phyloP scores from a whole-genome alignment of 2,888 invertebrate genomes.

The Caenorhabditis sp. region DNA sequence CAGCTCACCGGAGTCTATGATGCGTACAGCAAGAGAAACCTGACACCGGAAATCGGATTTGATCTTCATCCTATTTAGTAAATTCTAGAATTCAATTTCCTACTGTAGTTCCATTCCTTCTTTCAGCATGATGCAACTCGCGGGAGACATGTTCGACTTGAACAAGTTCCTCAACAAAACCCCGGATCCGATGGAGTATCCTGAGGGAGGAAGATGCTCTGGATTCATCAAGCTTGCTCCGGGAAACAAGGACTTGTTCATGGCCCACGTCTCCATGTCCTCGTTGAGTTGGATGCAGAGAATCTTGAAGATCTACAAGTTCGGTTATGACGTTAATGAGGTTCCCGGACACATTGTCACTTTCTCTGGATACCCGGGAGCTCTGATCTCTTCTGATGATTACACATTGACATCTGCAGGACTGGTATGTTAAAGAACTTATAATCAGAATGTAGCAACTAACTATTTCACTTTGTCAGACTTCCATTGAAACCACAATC shows the following conservation, averaged over 20 bases:
- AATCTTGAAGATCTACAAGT: slow-evolving; percentile 85
- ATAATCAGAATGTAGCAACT: too few relatives aligned
- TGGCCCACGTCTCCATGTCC: slow-evolving; percentile 81
- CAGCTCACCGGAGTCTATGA: slow-evolving; percentile 81
- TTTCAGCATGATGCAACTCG: slow-evolving; percentile 80
- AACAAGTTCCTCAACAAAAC: slow-evolving; percentile 80
- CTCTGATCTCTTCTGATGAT: slow-evolving; percentile 82
- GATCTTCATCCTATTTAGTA: slow-evolving; percentile 77
- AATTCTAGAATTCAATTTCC: slow-evolving; percentile 19
- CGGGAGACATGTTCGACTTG: slow-evolving; percentile 81
- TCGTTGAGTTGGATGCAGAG: slow-evolving; percentile 82
- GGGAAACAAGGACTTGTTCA: slow-evolving; percentile 78
- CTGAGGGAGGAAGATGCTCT: slow-evolving; percentile 78
- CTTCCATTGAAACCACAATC: slow-evolving; percentile 90
- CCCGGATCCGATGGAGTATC: slow-evolving; percentile 74
- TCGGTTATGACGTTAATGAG: slow-evolving; percentile 86
- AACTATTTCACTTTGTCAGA: slow-evolving; percentile 83
- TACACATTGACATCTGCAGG: slow-evolving; percentile 81
- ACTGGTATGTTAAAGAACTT: slow-evolving; percentile 64
- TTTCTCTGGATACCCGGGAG: slow-evolving; percentile 83
- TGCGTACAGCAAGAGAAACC: slow-evolving; percentile 72
- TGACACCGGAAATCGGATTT: slow-evolving; percentile 77
- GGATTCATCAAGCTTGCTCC: slow-evolving; percentile 79
- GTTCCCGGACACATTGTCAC: slow-evolving; percentile 83
- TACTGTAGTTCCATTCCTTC: not conserved